phyloP scores from a whole-genome alignment of 2,113 vertebrate species.

The Rhizomys pruinosus region DNA sequence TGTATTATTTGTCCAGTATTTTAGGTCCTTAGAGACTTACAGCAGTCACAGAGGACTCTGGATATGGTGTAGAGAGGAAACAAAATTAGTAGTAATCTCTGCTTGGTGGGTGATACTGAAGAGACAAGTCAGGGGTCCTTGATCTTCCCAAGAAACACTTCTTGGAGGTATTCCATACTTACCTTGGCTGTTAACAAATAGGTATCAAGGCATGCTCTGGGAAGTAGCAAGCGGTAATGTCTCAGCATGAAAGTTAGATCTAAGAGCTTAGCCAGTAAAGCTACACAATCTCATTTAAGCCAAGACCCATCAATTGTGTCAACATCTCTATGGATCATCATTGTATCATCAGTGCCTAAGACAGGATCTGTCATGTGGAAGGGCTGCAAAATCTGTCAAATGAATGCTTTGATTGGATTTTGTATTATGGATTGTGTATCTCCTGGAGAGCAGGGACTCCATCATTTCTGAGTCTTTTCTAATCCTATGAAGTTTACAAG shows the following conservation, averaged over 20 bases:
- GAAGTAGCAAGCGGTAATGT: not conserved
- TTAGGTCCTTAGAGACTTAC: not conserved
- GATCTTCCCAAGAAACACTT: not conserved
- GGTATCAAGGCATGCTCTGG: too few species aligned
- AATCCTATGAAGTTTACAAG: not conserved
- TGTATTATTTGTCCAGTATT: not conserved
- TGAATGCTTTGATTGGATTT: not conserved
- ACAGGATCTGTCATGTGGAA: slow-evolving; percentile 5
- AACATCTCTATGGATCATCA: slow-evolving; percentile 22
- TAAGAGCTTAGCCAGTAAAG: not conserved
- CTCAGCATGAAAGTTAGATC: not conserved
- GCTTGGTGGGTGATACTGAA: not conserved
- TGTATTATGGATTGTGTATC: not conserved
- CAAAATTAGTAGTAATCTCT: not conserved
- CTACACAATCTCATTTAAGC: not conserved
- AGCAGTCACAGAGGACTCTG: not conserved
- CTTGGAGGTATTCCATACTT: not conserved
- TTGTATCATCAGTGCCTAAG: slow-evolving; percentile 1
- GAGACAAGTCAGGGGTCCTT: not conserved
- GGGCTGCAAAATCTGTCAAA: not conserved
- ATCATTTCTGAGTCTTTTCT: not conserved
- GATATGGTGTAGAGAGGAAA: not conserved
- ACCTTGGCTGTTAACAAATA: not conserved
- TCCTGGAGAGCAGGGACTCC: not conserved
- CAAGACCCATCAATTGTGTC: not conserved